Evolutionary conservation across 2,113 vertebrate genomes (phyloP), one percentile per base, ranked within the genome.

Genomic region (Scolopax mira): DNA sequence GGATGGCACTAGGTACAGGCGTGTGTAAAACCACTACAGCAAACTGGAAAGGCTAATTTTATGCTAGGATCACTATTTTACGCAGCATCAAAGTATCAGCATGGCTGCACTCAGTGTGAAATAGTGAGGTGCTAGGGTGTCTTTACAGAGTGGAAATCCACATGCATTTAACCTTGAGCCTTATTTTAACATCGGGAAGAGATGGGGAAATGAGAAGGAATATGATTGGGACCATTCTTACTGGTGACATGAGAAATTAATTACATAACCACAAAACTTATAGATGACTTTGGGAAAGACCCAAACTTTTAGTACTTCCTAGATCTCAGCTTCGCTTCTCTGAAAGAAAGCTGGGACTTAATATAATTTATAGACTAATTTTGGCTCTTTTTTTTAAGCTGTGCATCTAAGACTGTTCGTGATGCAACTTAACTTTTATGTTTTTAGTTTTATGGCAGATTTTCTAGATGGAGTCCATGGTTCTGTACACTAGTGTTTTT

Each of bases 361-460:
- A 7, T 35, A 11, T 9, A 31, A 44, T 25, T 52, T 25, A 41
- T 12, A 49, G 9, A 9, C 3, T 9, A 8, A 18, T 18, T 24
- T 8, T 25, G 18, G 21, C 5, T 42, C n/a, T 24, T 17, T 19
- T 28, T 9, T 39, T 4, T 18, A 0, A 16, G 5, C 4, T 55
- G 12, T 57, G 6, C 25, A 41, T 71, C 31, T 62, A 27, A 54
- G 49, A 42, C 3, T 66, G 17, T 17, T 51, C 41, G 33, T 91
- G 48, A 31, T 52, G 24, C 19, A 58, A 7, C 8, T 33, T 25
- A 35, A 6, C 4, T 79, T 37, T 58, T 72, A n/a, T n/a, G n/a
- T n/a, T n/a, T n/a, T n/a, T n/a, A n/a, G 16, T 0, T 8, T 73
- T 88, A 64, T 64, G 48, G 2, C 6, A 90, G 39, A 41, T 6